Base-by-base conservation (phyloP, 2,797 vertebrate species). In the Dendrocincla tyrannina region DNA sequence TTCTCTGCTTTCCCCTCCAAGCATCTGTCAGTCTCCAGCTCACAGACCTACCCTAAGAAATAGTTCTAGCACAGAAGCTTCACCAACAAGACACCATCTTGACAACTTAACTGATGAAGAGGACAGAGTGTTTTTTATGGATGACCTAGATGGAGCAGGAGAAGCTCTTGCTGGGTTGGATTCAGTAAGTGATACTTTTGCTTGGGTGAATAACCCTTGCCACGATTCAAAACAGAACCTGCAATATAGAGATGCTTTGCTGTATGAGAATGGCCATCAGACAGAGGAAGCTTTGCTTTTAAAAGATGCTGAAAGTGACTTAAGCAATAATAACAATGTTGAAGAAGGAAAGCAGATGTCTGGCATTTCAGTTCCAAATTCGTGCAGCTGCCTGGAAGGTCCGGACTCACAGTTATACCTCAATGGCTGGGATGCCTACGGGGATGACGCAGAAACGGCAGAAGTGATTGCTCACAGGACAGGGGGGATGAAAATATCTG, bases 401-500 rank as follows among this genome's bases (percentile, higher is more conserved):
- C 93, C 97, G 0, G 99, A 98, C 91, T 86, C 98, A 8, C 97
- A 98, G 90, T 95, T 97, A 83, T 98, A 97, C 96, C 97, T 98
- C 91, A 99, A 99, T 3, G 98, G 98, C 85, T 99, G 99, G 99
- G 99, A 99, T 82, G 96, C 95, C 1, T 97, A 97, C 2, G 92
- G 95, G 5, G 98, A 99, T 8, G 97, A 98, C 0, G 97, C 98
- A 0, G 98, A 99, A 97, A 98, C 98, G 0, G 99, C 99, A 0
- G 99, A 99, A 97, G 98, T 98, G 93, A 99, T 99, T 7, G 99
- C 99, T 60, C 98, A 99, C 97, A 99, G 99, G 63, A 99, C 98
- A 11, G 99, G 99, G 25, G 99, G 99, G 79, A 99, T 99, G 99
- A 99, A 99, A 98, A 98, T 99, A 83, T 99, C 99, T 2, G 99